Base-by-base conservation (phyloP, 2,888 invertebrate genomes). In the Lagria hirta region DNA sequence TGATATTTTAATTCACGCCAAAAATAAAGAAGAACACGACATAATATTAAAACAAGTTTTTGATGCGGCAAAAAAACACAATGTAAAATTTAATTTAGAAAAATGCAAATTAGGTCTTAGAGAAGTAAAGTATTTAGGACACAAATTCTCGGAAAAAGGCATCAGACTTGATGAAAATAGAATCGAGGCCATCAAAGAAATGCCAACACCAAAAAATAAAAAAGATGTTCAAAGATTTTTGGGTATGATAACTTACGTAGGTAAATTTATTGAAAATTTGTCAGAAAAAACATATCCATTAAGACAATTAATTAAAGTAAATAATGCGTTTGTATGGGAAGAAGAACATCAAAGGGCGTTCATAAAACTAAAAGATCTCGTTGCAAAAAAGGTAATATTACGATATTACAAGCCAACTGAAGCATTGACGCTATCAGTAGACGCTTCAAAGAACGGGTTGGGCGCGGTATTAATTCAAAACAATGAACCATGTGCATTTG, bases 181-280 rank as follows among this genome's bases (percentile, higher is more conserved):
- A 26, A 35, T 58, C 3, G 33, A 55, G 41, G 55, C 51, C 1
- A 54, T 59, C n/a, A 22, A 18, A 15, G 22, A 52, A 4, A 54
- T 60, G 43, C 44, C 49, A 12, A 7, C 8, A 8, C 58, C 60
- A 14, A 51, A 41, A 26, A 54, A 49, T 24, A 55, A 54, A 33
- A 50, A 53, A 45, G 54, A 54, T 7, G 17, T 64, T 1, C 50
- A 60, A 30, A 50, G 51, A 34, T 54, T 65, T 24, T 46, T 63
- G 13, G 64, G 64, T 4, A 30, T 62, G 21, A 48, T 57, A 3
- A 62, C 55, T 10, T 61, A 61, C 52, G 40, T 60, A 30, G 29
- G 43, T 11, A 41, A 22, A 43, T 53, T 51, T 35, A 43, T 51
- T 23, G 27, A 43, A 7, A 50, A 51, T 26, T 27, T 53, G n/a